A percentile compares a stretch with the other conserved stretches of the same genome.
Evolutionary conservation across 2,797 vertebrate genomes (phyloP).

Genomic region (Pseudomugil gertrudae): DNA sequence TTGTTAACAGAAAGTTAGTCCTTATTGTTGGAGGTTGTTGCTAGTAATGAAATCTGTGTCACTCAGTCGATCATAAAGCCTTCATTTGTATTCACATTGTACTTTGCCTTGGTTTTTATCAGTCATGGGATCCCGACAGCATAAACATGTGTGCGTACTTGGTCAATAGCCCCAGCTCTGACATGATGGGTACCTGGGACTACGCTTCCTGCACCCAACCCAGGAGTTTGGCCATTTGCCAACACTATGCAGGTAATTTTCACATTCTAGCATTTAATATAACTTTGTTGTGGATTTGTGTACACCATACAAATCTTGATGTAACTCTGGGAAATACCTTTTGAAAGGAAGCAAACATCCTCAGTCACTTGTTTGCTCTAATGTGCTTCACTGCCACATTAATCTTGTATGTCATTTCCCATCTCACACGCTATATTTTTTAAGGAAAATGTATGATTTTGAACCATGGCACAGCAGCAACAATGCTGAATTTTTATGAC

Average conservation of each 20-base stretch:
- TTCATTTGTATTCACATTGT: neutral
- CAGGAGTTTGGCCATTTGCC: conserved; percentile 85
- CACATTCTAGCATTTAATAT: neutral
- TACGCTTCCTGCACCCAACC: conserved; percentile 84
- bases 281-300: conserved; percentile 2
- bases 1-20: neutral
- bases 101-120: conserved; percentile 12
- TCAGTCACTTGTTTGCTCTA: neutral
- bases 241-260: conserved; percentile 85
- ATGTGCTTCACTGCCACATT: neutral
- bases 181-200: conserved; percentile 92
- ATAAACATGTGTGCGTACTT: conserved; percentile 86
- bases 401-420: neutral
- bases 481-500: neutral
- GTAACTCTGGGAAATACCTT: neutral
- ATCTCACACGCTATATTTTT: neutral
- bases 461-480: neutral
- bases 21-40: neutral
- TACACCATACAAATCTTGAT: neutral
- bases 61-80: neutral
- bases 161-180: conserved; percentile 85
- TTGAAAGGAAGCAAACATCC: neutral
- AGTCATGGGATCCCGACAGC: conserved; percentile 81
- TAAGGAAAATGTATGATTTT: neutral
- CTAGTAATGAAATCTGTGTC: neutral